phyloP scores from a whole-genome alignment of 2,888 invertebrate genomes.

The Junonia oenone region DNA sequence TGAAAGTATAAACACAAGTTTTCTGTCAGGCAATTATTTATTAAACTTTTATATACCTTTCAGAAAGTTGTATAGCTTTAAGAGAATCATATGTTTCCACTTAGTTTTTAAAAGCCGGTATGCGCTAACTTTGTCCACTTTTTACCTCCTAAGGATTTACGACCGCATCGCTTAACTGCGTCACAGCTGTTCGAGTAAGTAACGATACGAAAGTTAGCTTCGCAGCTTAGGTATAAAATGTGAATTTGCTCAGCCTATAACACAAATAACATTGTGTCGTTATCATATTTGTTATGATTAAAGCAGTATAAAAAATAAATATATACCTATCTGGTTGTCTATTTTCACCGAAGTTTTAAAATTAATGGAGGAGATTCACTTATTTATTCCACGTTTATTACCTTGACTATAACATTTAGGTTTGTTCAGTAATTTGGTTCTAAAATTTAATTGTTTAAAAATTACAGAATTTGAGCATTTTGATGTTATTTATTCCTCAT shows the following conservation, averaged over 20 bases:
- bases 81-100: background rate
- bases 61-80: background rate
- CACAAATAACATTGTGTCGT: background rate
- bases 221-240: constrained; percentile 41
- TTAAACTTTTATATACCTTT: background rate
- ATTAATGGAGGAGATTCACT: too few species aligned
- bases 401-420: too few species aligned
- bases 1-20: background rate
- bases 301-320: too few species aligned
- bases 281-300: too few species aligned
- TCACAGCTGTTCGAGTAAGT: constrained; percentile 45
- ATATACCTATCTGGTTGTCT: too few species aligned
- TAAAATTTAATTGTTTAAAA: too few species aligned
- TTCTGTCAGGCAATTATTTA: background rate
- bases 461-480: too few species aligned
- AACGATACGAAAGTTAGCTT: constrained; percentile 43
- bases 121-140: constrained; percentile 11
- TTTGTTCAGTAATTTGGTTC: too few species aligned
- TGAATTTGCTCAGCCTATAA: constrained; percentile 35
- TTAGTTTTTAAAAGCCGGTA: constrained; percentile 8
- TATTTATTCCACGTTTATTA: too few species aligned
- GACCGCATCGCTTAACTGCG: constrained; percentile 16
- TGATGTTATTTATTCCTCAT: too few species aligned
- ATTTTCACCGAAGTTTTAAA: too few species aligned
- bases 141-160: constrained; percentile 15